Evolutionary conservation across 2,797 vertebrate genomes (phyloP).

Genomic region (Tapirus indicus): DNA sequence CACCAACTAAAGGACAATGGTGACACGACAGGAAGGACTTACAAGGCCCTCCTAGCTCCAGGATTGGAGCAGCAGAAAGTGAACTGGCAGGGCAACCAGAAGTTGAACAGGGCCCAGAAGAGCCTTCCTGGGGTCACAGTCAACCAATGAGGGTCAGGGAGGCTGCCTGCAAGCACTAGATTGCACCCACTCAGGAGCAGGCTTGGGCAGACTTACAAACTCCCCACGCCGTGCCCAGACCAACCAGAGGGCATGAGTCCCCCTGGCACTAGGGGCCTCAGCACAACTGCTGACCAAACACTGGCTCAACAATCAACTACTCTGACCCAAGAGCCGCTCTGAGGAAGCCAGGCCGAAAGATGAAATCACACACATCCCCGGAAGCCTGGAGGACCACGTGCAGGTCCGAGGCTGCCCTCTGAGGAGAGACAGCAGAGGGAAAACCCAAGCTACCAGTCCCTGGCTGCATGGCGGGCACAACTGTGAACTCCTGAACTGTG

Average conservation of each 20-base stretch:
- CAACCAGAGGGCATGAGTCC: too few relatives aligned
- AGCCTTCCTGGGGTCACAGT: background rate
- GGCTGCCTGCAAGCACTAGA: background rate
- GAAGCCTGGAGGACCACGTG: background rate
- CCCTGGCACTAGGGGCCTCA: background rate
- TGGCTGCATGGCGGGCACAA: background rate
- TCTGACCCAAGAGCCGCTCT: background rate
- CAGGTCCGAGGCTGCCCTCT: background rate
- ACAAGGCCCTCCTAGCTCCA: background rate
- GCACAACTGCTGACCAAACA: too few relatives aligned
- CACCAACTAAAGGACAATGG: too few relatives aligned
- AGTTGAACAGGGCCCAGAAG: background rate
- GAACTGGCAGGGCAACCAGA: background rate
- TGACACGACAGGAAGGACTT: background rate
- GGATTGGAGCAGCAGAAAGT: background rate
- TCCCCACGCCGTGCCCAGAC: background rate
- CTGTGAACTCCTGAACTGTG: fast-evolving
- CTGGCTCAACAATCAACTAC: background rate
- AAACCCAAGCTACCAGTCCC: background rate
- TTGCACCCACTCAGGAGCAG: too few relatives aligned
- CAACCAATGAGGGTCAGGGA: background rate
- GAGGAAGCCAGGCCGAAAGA: background rate
- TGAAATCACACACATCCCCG: too few relatives aligned
- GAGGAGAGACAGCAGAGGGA: background rate
- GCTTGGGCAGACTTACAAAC: background rate